These are phyloP conservation scores for Amblyjoppa fuscipennis DNA, from an alignment of 2,888 invertebrate species.

Conservation along the genomic window DNA sequence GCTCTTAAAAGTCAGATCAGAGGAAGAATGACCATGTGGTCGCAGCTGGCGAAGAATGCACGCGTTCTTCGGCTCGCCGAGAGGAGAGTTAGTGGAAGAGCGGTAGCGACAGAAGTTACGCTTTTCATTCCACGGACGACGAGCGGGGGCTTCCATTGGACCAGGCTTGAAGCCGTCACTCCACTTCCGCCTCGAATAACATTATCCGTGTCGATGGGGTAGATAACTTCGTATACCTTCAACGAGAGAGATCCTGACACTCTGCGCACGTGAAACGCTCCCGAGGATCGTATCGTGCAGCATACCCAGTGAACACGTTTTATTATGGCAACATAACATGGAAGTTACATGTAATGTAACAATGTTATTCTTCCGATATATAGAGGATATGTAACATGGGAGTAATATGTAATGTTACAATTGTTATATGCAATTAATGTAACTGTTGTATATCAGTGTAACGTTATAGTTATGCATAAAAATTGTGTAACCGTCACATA, in stretches of 20 bases:
- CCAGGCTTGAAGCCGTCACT: conserved; percentile 30
- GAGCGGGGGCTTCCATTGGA: not conserved
- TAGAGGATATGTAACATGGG: too few relatives aligned
- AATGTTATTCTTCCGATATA: too few relatives aligned
- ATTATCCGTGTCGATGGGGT: conserved; percentile 52
- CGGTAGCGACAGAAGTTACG: conserved; percentile 23
- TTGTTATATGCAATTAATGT: too few relatives aligned
- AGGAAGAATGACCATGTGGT: conserved; percentile 82
- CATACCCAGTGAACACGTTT: not conserved
- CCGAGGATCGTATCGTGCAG: not conserved
- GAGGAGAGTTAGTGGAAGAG: conserved; percentile 15
- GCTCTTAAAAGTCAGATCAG: conserved; percentile 83
- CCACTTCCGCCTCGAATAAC: conserved; percentile 35
- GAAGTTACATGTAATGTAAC: too few relatives aligned
- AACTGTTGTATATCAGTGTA: too few relatives aligned
- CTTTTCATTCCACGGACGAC: conserved; percentile 27
- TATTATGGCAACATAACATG: too few relatives aligned
- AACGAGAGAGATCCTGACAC: not conserved
- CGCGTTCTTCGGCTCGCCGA: conserved; percentile 30
- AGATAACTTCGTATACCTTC: not conserved
- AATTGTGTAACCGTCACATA: too few relatives aligned
- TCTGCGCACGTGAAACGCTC: not conserved
- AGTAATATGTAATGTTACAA: too few relatives aligned
- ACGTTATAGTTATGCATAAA: too few relatives aligned
- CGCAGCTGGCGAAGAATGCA: conserved; percentile 80